Base-by-base conservation (phyloP, 2,113 vertebrate genomes). In the Pomatorhinus ruficollis region DNA sequence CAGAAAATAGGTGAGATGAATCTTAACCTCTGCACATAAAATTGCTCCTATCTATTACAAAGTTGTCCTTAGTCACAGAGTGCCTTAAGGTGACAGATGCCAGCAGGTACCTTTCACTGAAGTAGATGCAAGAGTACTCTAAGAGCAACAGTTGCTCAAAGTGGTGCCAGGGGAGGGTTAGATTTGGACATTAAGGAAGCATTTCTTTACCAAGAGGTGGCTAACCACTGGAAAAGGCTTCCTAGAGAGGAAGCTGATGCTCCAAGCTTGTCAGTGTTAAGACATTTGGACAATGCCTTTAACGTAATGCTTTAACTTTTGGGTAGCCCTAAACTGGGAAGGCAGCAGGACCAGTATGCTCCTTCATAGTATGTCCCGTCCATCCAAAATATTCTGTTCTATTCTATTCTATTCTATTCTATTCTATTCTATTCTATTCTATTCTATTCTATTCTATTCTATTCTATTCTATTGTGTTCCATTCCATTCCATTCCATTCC, bases 171-270 rank as follows among this genome's bases (percentile, higher is more conserved):
- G 9, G 6, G 2, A 47, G 9, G 6, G 24, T 61, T n/a, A 23
- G 19, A 33, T 15, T 39, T 66, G 57, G 19, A 49, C 14, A 23
- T 39, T 4, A 44, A n/a, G 14, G 37, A 60, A 92, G 9, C 10
- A 52, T 81, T 83, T 87, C 5, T 77, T 81, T 84, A n/a, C n/a
- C 1, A 4, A 64, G 10, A 42, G 7, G 8, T 47, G 20, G 5
- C 19, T 49, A 78, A 57, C 42, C 13, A 19, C 33, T 63, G 63
- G 8, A 83, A 76, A 33, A 63, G 25, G 17, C 13, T 89, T 68
- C 8, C 44, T 37, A 30, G 40, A 30, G 15, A 52, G 15, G 11
- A 31, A 21, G 2, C 45, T 0, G 0, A 42, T 77, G 20, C 5
- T 40, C 27, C 9, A 33, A 44, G 9, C 4, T 18, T 65, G 20